phyloP scores from a whole-genome alignment of 2,888 invertebrate species.

The Serripes groenlandicus region DNA sequence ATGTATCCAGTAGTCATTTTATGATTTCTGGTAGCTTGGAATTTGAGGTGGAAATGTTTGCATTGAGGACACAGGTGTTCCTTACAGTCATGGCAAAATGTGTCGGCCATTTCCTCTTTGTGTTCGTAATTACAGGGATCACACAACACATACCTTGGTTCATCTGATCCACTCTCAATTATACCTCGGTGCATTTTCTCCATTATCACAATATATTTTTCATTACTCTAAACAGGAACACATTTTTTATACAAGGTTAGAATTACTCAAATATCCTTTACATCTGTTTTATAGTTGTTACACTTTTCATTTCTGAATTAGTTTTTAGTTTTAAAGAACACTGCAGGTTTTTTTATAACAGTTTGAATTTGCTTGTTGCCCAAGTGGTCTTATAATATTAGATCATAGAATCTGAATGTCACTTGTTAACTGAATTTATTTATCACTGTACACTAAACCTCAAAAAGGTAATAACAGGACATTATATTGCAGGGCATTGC shows the following conservation, averaged over 20 bases:
- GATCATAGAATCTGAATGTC: too few species aligned
- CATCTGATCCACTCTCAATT: background rate
- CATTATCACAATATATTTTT: background rate
- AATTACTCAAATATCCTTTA: too few species aligned
- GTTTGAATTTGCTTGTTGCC: too few species aligned
- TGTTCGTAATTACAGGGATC: constrained; percentile 23
- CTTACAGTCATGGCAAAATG: constrained; percentile 9
- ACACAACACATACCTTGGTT: background rate
- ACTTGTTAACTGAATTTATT: too few species aligned
- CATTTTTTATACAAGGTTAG: too few species aligned
- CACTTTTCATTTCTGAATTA: background rate
- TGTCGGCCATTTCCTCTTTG: background rate
- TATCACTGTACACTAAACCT: too few species aligned
- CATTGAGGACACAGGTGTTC: constrained; percentile 22
- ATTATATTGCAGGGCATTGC: too few species aligned
- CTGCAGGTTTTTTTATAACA: too few species aligned
- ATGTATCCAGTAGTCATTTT: background rate
- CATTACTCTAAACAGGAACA: background rate
- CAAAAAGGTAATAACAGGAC: too few species aligned
- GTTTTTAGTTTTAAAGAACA: background rate
- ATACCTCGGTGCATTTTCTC: background rate
- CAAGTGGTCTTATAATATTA: too few species aligned
- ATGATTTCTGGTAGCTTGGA: constrained; percentile 10
- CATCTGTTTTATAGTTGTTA: too few species aligned
- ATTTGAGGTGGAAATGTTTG: constrained; percentile 10